Evolutionary conservation across 1,140 invertebrate genomes (phyloP).

Genomic region (Pachypsylla venusta): DNA sequence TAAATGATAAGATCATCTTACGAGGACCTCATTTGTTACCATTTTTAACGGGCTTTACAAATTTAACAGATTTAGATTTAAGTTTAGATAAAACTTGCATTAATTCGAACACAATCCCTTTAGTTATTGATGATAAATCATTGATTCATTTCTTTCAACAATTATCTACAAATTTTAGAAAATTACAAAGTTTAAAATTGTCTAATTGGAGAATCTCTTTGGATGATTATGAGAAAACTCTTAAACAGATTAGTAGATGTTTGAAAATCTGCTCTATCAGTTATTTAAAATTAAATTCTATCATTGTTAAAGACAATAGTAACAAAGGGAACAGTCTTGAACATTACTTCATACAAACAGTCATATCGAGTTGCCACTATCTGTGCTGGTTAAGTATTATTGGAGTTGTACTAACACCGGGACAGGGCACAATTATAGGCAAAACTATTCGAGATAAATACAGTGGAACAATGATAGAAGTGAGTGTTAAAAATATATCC

Average conservation of each 20-base stretch:
- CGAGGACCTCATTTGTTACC: slow-evolving; percentile 35
- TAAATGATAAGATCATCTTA: slow-evolving; percentile 34
- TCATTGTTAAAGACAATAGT: slow-evolving; percentile 30
- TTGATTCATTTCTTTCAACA: slow-evolving; percentile 32
- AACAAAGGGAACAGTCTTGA: slow-evolving; percentile 28
- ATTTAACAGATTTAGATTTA: slow-evolving; percentile 36
- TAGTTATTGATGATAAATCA: slow-evolving; percentile 34
- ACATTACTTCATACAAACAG: slow-evolving; percentile 32
- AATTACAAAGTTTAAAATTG: slow-evolving; percentile 31
- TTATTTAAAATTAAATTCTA: slow-evolving; percentile 30
- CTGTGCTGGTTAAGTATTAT: slow-evolving; percentile 34
- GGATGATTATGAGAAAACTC: slow-evolving; percentile 26
- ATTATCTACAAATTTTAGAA: slow-evolving; percentile 30
- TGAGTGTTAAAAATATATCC: slow-evolving; percentile 33
- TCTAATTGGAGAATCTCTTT: slow-evolving; percentile 33
- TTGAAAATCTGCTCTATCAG: slow-evolving; percentile 31
- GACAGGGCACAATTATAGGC: slow-evolving; percentile 30
- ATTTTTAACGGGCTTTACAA: slow-evolving; percentile 35
- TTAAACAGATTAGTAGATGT: slow-evolving; percentile 23
- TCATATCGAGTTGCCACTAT: slow-evolving; percentile 31
- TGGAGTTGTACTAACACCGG: slow-evolving; percentile 30
- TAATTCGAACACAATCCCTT: slow-evolving; percentile 27
- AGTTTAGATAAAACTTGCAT: slow-evolving; percentile 32
- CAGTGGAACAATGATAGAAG: slow-evolving; percentile 29
- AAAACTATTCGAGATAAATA: slow-evolving; percentile 33